These are phyloP conservation scores for Natator depressus DNA, from an alignment of 2,113 vertebrate species.

Conservation along the genomic window DNA sequence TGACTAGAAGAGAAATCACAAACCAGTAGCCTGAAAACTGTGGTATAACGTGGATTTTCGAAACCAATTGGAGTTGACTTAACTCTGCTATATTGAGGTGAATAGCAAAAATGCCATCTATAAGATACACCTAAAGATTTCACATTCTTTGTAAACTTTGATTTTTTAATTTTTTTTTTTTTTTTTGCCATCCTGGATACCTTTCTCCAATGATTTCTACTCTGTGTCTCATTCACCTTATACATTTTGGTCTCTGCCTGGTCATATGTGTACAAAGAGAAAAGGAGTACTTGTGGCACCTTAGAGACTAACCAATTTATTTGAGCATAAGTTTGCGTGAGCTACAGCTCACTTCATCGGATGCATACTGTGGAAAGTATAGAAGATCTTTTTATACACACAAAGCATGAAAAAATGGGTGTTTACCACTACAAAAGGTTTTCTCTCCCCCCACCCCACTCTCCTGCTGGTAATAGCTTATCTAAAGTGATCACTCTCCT, in stretches of 20 bases:
- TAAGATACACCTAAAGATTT: background rate
- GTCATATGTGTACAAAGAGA: background rate
- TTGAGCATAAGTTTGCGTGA: no score
- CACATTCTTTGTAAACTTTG: background rate
- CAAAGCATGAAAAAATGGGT: no score
- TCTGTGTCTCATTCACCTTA: background rate
- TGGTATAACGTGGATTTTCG: background rate
- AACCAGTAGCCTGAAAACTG: background rate
- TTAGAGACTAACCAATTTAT: no score
- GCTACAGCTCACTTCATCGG: no score
- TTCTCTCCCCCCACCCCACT: no score
- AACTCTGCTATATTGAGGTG: background rate
- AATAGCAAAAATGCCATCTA: background rate
- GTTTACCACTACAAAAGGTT: no score
- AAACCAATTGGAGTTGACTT: background rate
- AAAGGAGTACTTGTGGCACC: no score
- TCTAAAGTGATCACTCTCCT: no score
- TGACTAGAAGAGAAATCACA: background rate
- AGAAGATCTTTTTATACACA: no score
- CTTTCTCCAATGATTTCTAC: fast-evolving
- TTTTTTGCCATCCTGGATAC: background rate
- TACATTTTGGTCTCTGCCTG: background rate
- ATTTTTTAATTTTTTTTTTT: background rate
- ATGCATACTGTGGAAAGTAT: no score
- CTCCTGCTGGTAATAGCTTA: no score